Conservation (phyloP, 2,888 invertebrate species). For the Amiota mariae region DNA sequence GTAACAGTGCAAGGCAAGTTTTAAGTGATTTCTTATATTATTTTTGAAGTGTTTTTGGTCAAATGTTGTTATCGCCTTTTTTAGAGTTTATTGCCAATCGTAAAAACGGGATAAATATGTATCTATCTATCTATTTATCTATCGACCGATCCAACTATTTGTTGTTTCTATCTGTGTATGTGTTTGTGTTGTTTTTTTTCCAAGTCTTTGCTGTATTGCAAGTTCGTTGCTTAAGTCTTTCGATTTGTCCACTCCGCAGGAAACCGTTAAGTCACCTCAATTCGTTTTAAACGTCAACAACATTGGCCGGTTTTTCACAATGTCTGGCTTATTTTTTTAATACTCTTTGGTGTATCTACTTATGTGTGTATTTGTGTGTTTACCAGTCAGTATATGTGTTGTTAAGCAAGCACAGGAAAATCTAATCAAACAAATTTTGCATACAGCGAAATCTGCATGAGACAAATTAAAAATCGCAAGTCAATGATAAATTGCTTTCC, state of each 20-base stretch:
- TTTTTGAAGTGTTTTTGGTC: constrained; percentile 1
- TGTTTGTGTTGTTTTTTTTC: background rate
- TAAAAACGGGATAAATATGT: constrained; percentile 41
- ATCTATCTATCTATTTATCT: background rate
- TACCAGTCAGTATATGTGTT: too few relatives aligned
- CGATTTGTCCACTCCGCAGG: constrained; percentile 36
- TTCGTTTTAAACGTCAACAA: constrained; percentile 40
- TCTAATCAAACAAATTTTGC: too few relatives aligned
- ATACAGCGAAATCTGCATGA: background rate
- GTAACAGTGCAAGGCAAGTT: constrained; percentile 35
- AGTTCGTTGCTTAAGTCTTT: constrained; percentile 29
- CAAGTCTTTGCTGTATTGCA: background rate
- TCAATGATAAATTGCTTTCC: too few relatives aligned
- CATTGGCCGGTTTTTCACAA: background rate
- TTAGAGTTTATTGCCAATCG: constrained; percentile 27
- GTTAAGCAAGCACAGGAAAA: too few relatives aligned
- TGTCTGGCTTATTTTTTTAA: constrained; percentile 6
- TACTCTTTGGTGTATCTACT: too few relatives aligned
- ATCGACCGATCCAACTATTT: background rate
- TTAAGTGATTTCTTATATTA: background rate
- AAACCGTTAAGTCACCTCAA: constrained; percentile 58
- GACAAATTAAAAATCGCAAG: background rate
- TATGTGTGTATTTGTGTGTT: too few relatives aligned
- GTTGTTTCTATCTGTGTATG: background rate
- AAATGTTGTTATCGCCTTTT: constrained; percentile 25